phyloP scores from a whole-genome alignment of 2,888 invertebrate genomes.

The Drosophila percnosoma region DNA sequence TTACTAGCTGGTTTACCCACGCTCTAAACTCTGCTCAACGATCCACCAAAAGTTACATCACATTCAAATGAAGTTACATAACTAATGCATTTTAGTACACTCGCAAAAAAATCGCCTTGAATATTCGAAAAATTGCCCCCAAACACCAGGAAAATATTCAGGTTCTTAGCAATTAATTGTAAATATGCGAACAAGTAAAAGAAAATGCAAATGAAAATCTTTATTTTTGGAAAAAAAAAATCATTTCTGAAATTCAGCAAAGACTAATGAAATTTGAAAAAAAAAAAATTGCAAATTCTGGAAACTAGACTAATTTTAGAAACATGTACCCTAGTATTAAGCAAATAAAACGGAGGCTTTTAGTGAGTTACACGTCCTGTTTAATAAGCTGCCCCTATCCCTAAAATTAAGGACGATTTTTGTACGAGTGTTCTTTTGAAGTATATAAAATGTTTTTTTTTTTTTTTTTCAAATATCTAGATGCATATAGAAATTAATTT shows the following conservation, averaged over 20 bases:
- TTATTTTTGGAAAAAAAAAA: too few species aligned
- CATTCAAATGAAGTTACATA: not conserved
- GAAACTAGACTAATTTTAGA: not conserved
- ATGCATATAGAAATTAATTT: not conserved
- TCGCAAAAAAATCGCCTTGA: not conserved
- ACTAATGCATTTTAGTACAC: not conserved
- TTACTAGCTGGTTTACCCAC: not conserved
- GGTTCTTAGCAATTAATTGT: not conserved
- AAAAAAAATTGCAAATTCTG: not conserved
- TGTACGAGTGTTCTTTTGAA: not conserved
- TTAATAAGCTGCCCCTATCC: not conserved
- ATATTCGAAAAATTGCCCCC: not conserved
- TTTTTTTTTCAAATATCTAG: not conserved
- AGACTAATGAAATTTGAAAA: too few species aligned
- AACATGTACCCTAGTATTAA: not conserved
- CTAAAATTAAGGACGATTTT: not conserved
- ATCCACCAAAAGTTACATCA: not conserved
- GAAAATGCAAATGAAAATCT: too few species aligned
- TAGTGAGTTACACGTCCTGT: not conserved
- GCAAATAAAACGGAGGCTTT: not conserved
- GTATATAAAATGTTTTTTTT: not conserved
- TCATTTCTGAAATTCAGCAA: too few species aligned
- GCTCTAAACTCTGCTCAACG: not conserved
- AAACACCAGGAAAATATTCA: too few species aligned
- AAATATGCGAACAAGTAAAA: not conserved